These are phyloP conservation scores for Telmatochromis bifrenatus DNA, from an alignment of 2,113 vertebrate species.

Conservation along the genomic window DNA sequence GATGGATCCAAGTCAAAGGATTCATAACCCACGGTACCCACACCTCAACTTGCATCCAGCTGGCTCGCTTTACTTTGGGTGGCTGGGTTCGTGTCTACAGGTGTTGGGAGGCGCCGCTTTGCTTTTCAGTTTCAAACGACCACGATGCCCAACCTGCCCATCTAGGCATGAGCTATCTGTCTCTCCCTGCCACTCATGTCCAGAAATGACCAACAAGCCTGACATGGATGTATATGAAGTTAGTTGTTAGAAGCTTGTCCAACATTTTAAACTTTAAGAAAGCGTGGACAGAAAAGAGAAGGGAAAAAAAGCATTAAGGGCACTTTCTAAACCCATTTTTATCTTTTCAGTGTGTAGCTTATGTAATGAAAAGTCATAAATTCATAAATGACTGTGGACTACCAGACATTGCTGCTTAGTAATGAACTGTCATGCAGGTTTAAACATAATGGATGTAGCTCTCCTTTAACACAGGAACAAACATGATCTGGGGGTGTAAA, in stretches of 20 bases:
- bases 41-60: conserved; percentile 54
- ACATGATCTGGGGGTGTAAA: not conserved
- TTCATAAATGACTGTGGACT: not conserved
- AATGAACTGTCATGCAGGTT: not conserved
- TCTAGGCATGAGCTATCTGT: conserved; percentile 34
- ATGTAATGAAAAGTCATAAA: not conserved
- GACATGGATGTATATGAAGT: conserved; percentile 65
- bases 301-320: not conserved
- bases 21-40: conserved; percentile 22
- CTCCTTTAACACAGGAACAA: not conserved
- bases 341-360: not conserved
- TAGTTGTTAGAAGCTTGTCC: conserved; percentile 46
- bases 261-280: not conserved
- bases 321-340: not conserved
- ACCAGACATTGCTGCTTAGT: not conserved
- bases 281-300: not conserved
- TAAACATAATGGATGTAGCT: not conserved
- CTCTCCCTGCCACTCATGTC: conserved; percentile 37
- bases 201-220: conserved; percentile 33
- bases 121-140: conserved; percentile 63
- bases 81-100: conserved; percentile 72
- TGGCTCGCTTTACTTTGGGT: conserved; percentile 74
- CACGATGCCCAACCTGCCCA: conserved; percentile 38
- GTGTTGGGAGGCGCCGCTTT: conserved; percentile 67
- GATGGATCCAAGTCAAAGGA: not conserved